Evolutionary conservation across 2,888 invertebrate genomes (phyloP).

Genomic region (Eupithecia exiguata): DNA sequence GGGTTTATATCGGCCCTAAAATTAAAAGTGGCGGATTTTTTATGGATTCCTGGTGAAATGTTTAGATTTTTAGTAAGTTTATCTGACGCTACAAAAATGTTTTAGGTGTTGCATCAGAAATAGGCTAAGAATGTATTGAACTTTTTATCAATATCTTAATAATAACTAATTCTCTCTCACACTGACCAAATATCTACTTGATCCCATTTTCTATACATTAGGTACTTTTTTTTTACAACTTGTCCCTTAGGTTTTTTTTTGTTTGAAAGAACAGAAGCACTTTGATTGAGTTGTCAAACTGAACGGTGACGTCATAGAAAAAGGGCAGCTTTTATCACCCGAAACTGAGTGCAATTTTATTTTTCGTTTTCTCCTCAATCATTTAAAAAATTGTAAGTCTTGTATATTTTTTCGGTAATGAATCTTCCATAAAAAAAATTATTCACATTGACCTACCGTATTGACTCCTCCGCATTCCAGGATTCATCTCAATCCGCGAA

Average conservation of each 20-base stretch:
- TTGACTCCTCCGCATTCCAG: slow-evolving; percentile 22
- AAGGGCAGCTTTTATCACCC: too few species aligned
- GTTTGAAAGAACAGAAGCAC: too few species aligned
- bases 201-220: background rate
- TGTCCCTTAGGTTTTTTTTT: too few species aligned
- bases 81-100: background rate
- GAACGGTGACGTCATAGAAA: too few species aligned
- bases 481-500: slow-evolving; percentile 28
- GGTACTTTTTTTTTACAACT: too few species aligned
- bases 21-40: slow-evolving; percentile 42
- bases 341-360: too few species aligned
- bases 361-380: too few species aligned
- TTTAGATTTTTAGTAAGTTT: background rate
- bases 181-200: background rate
- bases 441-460: too few species aligned
- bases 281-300: too few species aligned
- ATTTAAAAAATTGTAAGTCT: too few species aligned
- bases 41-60: slow-evolving; percentile 7
- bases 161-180: background rate
- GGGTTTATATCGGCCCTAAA: slow-evolving; percentile 48
- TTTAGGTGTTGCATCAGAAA: background rate
- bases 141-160: background rate
- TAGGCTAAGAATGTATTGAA: background rate
- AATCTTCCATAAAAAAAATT: too few species aligned
- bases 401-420: too few species aligned